Base-by-base conservation (phyloP, 2,113 vertebrate species). In the Poecilia latipinna region DNA sequence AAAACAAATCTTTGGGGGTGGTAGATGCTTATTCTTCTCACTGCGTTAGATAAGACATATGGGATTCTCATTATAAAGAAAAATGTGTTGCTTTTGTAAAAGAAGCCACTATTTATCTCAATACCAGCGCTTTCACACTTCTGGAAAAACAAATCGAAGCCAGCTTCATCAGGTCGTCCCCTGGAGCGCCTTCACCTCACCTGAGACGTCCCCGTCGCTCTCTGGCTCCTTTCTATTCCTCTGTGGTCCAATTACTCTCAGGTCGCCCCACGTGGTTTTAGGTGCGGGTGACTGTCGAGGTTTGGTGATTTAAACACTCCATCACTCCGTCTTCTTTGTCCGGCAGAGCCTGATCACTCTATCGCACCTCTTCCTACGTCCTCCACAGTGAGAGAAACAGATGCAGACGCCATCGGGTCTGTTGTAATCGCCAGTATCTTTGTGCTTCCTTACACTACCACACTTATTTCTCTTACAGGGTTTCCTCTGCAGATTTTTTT, bases 51-150 rank as follows among this genome's bases (percentile, higher is more conserved):
- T 12, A 65, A 35, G 32, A 37, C 64, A 65, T 65, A 65, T 39
- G 33, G 64, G 37, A 13, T 65, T 13, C n/a, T 65, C 31, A n/a
- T 65, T 33, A 3, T 65, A 26, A 24, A 7, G 24, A 65, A 68
- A 68, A 75, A 44, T 66, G 65, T 67, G 54, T 51, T 54, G 51
- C 11, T 54, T 37, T 75, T 26, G 31, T 62, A n/a, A 35, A 75
- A 48, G 13, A 44, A 44, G n/a, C 28, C 29, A 61, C 28, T 61
- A 35, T 75, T 68, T 44, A 67, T 33, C 57, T 62, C 48, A 33
- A 37, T 48, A 68, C 44, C 15, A 63, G 35, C 26, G 4, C 28
- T 74, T 75, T n/a, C 65, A 48, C 65, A 51, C 39, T 62, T 75
- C 26, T 28, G 44, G 17, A 15, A 15, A 44, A 15, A 44, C 4